phyloP scores from a whole-genome alignment of 2,888 invertebrate species.

The Baccha elongata region DNA sequence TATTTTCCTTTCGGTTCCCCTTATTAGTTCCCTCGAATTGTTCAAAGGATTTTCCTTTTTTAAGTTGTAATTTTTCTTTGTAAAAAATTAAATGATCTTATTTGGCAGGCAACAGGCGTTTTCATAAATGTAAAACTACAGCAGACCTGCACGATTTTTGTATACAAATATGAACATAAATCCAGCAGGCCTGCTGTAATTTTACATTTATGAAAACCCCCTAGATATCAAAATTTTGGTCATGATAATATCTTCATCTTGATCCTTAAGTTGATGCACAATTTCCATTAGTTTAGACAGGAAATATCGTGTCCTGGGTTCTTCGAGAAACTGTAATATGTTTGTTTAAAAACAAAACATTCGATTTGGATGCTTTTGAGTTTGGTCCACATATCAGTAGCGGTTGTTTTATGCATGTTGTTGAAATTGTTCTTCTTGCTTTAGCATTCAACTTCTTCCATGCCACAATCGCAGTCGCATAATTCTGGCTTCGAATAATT shows the following conservation, averaged over 20 bases:
- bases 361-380: slow-evolving; percentile 74
- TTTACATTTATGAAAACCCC: too few relatives aligned
- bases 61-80: not conserved
- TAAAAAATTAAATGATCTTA: not conserved
- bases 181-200: too few relatives aligned
- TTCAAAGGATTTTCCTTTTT: not conserved
- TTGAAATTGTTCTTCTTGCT: not conserved
- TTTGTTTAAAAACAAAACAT: slow-evolving; percentile 77
- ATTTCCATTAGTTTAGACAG: not conserved
- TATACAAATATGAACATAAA: too few relatives aligned
- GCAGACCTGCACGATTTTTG: too few relatives aligned
- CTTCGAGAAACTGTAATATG: slow-evolving; percentile 38
- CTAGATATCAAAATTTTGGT: not conserved
- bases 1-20: not conserved
- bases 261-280: too few relatives aligned
- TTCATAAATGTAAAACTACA: too few relatives aligned
- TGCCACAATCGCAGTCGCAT: not conserved
- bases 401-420: slow-evolving; percentile 18
- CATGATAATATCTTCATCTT: too few relatives aligned
- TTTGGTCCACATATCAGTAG: slow-evolving; percentile 63
- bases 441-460: not conserved
- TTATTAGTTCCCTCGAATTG: not conserved
- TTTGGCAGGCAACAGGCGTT: too few relatives aligned
- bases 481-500: not conserved
- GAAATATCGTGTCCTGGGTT: too few relatives aligned